Evolutionary conservation across 2,797 vertebrate genomes (phyloP).

Genomic region (Sternotherus odoratus): DNA sequence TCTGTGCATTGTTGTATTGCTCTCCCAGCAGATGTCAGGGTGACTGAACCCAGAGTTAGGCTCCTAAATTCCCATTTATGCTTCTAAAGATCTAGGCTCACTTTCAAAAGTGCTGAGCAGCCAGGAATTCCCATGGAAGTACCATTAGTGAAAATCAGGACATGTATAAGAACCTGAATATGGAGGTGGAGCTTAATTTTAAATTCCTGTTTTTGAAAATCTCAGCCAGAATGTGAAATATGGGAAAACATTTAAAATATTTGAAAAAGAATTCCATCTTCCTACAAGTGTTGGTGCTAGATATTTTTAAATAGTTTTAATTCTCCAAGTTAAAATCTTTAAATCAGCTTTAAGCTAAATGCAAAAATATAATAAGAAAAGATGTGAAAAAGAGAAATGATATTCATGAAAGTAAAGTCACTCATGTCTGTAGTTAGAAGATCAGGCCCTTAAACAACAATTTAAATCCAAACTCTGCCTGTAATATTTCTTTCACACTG

Average conservation of each 20-base stretch:
- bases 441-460: not conserved
- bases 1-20: no score
- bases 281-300: not conserved
- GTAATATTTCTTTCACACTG: not conserved
- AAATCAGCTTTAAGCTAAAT: not conserved
- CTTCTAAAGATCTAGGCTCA: not conserved
- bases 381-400: not conserved
- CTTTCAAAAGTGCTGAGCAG: fast-evolving
- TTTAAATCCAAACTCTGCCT: not conserved
- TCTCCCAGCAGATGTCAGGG: no score
- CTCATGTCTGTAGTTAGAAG: not conserved
- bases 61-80: not conserved
- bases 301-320: not conserved
- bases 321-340: not conserved
- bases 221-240: not conserved
- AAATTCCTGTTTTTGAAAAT: not conserved
- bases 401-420: not conserved
- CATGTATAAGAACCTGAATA: not conserved
- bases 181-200: not conserved
- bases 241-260: not conserved
- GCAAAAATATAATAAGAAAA: not conserved
- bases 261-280: not conserved
- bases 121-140: not conserved
- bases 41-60: not conserved
- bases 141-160: not conserved